Percentiles rank a stretch among this genome's conserved stretches.
phyloP scores from a whole-genome alignment of 1,140 invertebrate species.

The Zaprionus camerounensis region DNA sequence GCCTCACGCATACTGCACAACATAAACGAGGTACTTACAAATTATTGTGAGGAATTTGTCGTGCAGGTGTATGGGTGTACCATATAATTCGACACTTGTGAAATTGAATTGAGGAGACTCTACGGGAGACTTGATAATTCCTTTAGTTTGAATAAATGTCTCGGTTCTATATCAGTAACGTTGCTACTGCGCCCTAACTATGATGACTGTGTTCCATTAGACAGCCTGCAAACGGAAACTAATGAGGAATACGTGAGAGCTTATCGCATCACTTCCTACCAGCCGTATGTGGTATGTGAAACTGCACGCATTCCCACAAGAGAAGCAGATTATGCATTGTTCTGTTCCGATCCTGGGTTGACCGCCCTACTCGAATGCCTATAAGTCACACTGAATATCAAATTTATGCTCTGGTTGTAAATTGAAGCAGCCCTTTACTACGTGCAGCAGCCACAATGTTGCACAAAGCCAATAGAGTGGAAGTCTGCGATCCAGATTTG shows the following conservation, averaged over 20 bases:
- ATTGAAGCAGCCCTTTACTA: conserved; percentile 29
- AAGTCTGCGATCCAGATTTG: conserved; percentile 17
- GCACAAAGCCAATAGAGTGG: conserved; percentile 24
- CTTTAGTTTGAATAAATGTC: neutral
- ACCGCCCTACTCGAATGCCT: neutral
- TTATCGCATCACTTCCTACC: neutral
- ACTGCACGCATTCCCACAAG: neutral
- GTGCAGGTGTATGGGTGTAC: neutral
- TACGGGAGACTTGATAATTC: neutral
- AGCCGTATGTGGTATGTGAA: neutral
- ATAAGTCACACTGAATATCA: conserved; percentile 9
- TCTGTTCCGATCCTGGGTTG: neutral
- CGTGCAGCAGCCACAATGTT: conserved; percentile 28
- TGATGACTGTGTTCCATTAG: too few species aligned
- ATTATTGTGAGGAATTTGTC: conserved; percentile 13
- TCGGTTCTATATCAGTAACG: neutral
- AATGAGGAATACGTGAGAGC: conserved; percentile 5
- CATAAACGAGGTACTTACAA: conserved; percentile 27
- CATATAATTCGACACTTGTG: conserved; percentile 28
- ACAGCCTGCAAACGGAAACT: neutral
- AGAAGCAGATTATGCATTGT: neutral
- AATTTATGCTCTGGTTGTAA: conserved; percentile 47
- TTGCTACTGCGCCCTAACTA: neutral
- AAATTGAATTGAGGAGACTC: too few species aligned
- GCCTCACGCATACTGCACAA: conserved; percentile 39